A percentile compares a stretch with the other conserved stretches of the same genome.
Conservation (phyloP, 2,888 invertebrate genomes). For the Megamerina dolium region DNA sequence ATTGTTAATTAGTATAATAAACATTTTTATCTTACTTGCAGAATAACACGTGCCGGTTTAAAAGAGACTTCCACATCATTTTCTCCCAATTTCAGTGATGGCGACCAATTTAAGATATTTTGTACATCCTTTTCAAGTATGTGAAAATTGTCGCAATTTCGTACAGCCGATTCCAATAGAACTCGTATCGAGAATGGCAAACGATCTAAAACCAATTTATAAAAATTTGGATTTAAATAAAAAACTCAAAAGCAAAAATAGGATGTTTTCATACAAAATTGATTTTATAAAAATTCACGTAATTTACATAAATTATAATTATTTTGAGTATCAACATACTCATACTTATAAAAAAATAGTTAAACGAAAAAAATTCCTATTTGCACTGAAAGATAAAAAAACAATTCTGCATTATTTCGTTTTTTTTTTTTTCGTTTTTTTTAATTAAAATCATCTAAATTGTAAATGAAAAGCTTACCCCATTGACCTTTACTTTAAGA, state of each 20-base stretch:
- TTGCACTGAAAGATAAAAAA: too few relatives aligned
- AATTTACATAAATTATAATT: too few relatives aligned
- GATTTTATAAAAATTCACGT: too few relatives aligned
- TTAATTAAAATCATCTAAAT: too few relatives aligned
- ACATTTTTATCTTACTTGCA: conserved; percentile 62
- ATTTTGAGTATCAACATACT: not conserved
- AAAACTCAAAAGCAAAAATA: too few relatives aligned
- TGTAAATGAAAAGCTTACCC: too few relatives aligned
- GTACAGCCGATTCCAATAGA: conserved; percentile 87
- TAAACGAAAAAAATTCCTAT: too few relatives aligned
- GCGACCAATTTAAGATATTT: conserved; percentile 83
- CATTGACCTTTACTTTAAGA: too few relatives aligned
- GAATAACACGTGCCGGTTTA: conserved; percentile 90
- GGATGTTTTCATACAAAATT: too few relatives aligned
- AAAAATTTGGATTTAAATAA: too few relatives aligned
- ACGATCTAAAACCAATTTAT: conserved; percentile 52
- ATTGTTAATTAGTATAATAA: not conserved
- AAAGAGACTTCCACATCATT: conserved; percentile 86
- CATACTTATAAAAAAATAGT: not conserved
- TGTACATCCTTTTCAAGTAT: conserved; percentile 79
- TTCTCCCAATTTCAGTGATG: conserved; percentile 41
- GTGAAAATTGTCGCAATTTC: conserved; percentile 95
- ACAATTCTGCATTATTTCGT: too few relatives aligned
- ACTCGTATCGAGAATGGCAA: conserved; percentile 90
- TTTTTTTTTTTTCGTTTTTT: too few relatives aligned